Evolutionary conservation across 1,140 invertebrate species (phyloP).

Genomic region (Listronotus bonariensis): DNA sequence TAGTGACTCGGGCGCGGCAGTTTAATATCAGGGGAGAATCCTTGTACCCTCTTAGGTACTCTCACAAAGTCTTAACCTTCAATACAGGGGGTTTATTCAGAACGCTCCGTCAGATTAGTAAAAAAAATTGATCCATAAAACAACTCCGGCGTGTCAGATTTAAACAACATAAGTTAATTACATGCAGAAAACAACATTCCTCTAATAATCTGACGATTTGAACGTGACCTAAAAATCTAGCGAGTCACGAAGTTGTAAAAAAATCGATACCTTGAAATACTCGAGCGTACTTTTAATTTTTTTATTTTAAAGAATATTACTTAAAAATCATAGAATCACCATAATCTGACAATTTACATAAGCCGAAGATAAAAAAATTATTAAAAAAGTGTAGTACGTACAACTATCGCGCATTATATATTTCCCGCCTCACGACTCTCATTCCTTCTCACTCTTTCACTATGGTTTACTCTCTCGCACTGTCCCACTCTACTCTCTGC

Average conservation of each 20-base stretch:
- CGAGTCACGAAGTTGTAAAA: constrained; percentile 1
- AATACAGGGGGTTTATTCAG: too few species aligned
- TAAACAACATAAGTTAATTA: background rate
- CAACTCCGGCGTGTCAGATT: background rate
- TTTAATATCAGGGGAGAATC: too few species aligned
- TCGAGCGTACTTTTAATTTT: constrained; percentile 8
- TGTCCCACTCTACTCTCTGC: background rate
- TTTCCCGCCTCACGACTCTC: background rate
- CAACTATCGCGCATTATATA: too few species aligned
- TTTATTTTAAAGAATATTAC: constrained; percentile 6
- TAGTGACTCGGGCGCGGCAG: too few species aligned
- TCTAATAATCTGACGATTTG: constrained; percentile 8
- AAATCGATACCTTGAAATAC: constrained; percentile 16
- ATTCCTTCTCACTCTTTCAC: constrained; percentile 4
- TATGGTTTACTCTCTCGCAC: background rate
- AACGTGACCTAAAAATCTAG: background rate
- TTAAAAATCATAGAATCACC: constrained; percentile 6
- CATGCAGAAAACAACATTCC: background rate
- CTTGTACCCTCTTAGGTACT: too few species aligned
- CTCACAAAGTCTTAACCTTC: too few species aligned
- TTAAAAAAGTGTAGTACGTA: background rate
- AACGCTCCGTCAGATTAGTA: too few species aligned
- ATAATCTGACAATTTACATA: constrained; percentile 10
- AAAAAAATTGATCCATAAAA: constrained; percentile 4
- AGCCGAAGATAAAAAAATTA: constrained; percentile 1